Evolutionary conservation across 1,140 invertebrate genomes (phyloP).

Genomic region (Drosophila simulans): DNA sequence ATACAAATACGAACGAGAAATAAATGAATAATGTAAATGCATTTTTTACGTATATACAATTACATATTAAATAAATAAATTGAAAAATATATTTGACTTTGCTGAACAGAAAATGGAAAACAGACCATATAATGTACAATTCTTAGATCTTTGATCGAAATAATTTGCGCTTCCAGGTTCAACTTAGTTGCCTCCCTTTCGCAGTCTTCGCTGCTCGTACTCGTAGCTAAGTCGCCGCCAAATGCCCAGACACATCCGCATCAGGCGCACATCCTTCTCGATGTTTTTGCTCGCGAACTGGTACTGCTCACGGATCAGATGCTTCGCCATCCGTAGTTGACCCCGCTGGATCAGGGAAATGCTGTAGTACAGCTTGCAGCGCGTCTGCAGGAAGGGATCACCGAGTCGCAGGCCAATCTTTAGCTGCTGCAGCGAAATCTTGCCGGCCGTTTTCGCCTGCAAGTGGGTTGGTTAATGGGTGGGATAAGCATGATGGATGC

Average conservation of each 20-base stretch:
- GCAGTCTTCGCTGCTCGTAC: constrained; percentile 65
- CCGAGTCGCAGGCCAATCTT: constrained; percentile 91
- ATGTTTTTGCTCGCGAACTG: constrained; percentile 84
- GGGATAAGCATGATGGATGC: neutral
- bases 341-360: constrained; percentile 94
- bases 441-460: constrained; percentile 93
- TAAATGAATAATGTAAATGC: constrained; percentile 57
- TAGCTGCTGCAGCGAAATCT: constrained; percentile 93
- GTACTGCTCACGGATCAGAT: constrained; percentile 89
- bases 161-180: neutral
- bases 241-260: constrained; percentile 93
- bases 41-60: constrained; percentile 66
- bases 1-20: constrained; percentile 19
- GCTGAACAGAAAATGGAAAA: neutral
- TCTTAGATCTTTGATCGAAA: neutral
- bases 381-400: constrained; percentile 91
- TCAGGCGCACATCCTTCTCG: constrained; percentile 87
- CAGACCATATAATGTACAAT: neutral
- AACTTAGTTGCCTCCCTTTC: neutral
- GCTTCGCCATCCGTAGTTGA: constrained; percentile 87
- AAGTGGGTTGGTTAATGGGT: constrained; percentile 27
- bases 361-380: constrained; percentile 94
- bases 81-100: constrained; percentile 38
- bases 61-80: constrained; percentile 70
- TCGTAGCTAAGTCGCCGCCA: constrained; percentile 92